Evolutionary conservation across 2,797 vertebrate genomes (phyloP).

Genomic region (Macroramphosus scolopax): DNA sequence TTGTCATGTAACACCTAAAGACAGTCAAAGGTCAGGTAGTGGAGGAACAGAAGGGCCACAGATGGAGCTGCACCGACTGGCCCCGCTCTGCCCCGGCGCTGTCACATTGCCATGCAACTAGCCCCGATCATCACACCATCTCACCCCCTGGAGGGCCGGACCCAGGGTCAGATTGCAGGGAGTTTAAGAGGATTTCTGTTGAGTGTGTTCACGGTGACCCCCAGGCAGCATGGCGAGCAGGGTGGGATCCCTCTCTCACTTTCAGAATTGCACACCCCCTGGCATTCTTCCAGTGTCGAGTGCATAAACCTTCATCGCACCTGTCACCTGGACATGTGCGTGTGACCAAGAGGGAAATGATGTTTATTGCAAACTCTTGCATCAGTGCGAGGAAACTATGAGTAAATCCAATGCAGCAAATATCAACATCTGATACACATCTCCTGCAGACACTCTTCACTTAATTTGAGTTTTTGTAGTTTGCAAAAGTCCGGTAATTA

Average conservation of each 20-base stretch:
- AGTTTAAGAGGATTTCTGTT: slow-evolving; percentile 37
- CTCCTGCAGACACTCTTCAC: too few relatives aligned
- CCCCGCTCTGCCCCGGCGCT: slow-evolving; percentile 57
- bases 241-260: slow-evolving; percentile 14
- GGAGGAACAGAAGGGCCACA: slow-evolving; percentile 74
- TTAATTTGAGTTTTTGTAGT: slow-evolving; percentile 12
- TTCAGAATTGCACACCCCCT: slow-evolving; percentile 52
- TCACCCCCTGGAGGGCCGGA: slow-evolving; percentile 29
- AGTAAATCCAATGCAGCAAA: not conserved
- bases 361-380: too few relatives aligned
- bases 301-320: slow-evolving; percentile 29
- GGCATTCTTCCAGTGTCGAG: slow-evolving; percentile 57
- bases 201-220: slow-evolving; percentile 52
- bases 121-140: slow-evolving; percentile 21
- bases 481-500: slow-evolving; percentile 20
- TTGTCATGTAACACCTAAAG: slow-evolving; percentile 75
- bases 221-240: slow-evolving; percentile 36
- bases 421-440: too few relatives aligned
- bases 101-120: slow-evolving; percentile 59
- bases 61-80: slow-evolving; percentile 66
- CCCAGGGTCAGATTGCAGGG: slow-evolving; percentile 33
- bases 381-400: too few relatives aligned
- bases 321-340: slow-evolving; percentile 26
- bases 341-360: slow-evolving; percentile 14
- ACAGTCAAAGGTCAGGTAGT: slow-evolving; percentile 74